Percentiles rank a stretch among this genome's conserved stretches.
These are phyloP conservation scores for Drymonia ruficornis DNA, from an alignment of 2,888 invertebrate species.

Conservation along the genomic window DNA sequence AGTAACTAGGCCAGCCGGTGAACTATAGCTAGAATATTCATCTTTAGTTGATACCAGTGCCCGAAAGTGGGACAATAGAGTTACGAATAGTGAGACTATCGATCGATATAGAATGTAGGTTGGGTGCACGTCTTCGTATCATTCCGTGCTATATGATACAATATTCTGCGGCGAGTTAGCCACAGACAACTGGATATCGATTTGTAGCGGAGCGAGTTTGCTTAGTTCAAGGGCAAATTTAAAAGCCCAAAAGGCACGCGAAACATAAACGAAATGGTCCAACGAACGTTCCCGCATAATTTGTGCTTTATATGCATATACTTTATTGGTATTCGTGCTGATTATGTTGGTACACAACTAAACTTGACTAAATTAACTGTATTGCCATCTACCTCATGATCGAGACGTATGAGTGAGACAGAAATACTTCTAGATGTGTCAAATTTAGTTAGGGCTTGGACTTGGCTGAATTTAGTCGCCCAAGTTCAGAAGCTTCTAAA, in stretches of 20 bases:
- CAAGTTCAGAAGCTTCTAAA: too few species aligned
- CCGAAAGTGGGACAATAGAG: neutral
- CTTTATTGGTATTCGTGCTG: too few species aligned
- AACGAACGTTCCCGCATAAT: too few species aligned
- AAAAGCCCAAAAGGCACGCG: constrained; percentile 24
- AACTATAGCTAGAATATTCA: neutral
- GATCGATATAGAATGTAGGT: constrained; percentile 26
- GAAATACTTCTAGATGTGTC: too few species aligned
- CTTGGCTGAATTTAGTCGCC: too few species aligned
- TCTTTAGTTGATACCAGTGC: neutral
- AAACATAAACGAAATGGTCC: constrained; percentile 7
- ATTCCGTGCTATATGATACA: constrained; percentile 13
- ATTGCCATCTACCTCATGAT: too few species aligned
- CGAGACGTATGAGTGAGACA: too few species aligned
- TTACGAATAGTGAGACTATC: neutral
- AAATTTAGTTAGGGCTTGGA: too few species aligned
- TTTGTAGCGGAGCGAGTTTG: constrained; percentile 38
- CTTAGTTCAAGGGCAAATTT: constrained; percentile 44
- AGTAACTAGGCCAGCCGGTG: neutral
- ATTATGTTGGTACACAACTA: too few species aligned
- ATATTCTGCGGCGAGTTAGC: constrained; percentile 14
- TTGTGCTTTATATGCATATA: too few species aligned
- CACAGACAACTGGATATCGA: constrained; percentile 40
- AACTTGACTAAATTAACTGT: too few species aligned
- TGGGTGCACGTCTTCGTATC: constrained; percentile 27